These are phyloP conservation scores for Lates japonicus DNA, from an alignment of 2,797 vertebrate species.

Conservation along the genomic window DNA sequence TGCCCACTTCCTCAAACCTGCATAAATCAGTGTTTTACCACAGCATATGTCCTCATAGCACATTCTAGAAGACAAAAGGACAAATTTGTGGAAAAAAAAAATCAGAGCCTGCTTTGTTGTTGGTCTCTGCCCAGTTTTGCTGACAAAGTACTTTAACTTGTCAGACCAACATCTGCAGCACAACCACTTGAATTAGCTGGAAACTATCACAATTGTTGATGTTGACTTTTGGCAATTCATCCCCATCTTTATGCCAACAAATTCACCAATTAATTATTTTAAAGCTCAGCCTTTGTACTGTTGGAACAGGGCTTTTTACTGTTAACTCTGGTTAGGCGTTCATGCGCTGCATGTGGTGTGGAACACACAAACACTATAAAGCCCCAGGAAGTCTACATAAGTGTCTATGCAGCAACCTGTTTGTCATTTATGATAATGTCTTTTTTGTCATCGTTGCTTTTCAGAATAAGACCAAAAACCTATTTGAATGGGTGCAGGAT, in stretches of 20 bases:
- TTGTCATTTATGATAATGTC: not conserved
- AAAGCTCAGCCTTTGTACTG: conserved; percentile 6
- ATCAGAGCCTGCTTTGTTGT: conserved; percentile 5
- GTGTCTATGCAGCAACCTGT: not conserved
- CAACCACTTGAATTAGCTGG: conserved; percentile 1
- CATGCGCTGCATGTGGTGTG: too few species aligned
- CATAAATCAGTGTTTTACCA: conserved; percentile 32
- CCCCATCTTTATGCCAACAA: conserved; percentile 12
- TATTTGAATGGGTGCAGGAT: not conserved
- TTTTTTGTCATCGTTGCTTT: conserved; percentile 2
- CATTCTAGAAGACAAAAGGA: conserved; percentile 21
- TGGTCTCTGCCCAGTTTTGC: conserved; percentile 14
- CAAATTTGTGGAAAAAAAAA: not conserved
- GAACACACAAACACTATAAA: conserved; percentile 6
- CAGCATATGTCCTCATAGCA: not conserved
- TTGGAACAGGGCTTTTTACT: not conserved
- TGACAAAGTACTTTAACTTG: not conserved
- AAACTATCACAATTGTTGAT: conserved; percentile 30
- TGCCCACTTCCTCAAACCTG: conserved; percentile 46
- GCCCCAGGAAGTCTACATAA: not conserved
- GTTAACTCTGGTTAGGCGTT: not conserved
- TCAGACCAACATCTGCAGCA: conserved; percentile 26
- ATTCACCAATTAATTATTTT: conserved; percentile 4
- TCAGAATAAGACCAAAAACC: not conserved
- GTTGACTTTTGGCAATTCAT: conserved; percentile 7